A percentile compares a stretch with the other conserved stretches of the same genome.
These are phyloP conservation scores for Platycercus adscitus DNA, from an alignment of 2,113 vertebrate genomes.

Conservation along the genomic window DNA sequence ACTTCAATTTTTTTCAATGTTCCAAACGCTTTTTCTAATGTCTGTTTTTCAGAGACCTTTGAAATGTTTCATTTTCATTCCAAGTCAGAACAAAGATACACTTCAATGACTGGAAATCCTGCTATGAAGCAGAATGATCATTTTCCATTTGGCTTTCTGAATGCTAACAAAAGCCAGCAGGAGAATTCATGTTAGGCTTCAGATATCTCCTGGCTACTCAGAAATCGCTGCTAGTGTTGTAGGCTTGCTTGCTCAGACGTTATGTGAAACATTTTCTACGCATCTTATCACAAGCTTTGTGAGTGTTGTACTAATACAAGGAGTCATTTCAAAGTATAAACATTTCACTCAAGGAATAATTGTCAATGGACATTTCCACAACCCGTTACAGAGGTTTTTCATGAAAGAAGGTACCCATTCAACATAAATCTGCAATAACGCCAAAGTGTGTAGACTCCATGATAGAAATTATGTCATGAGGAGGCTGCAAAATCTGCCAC, in stretches of 20 bases:
- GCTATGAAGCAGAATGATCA: conserved; percentile 57
- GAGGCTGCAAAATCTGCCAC: not conserved
- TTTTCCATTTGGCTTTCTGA: conserved; percentile 64
- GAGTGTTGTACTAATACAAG: conserved; percentile 13
- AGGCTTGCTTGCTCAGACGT: conserved; percentile 26
- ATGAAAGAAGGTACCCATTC: not conserved
- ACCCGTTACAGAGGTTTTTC: not conserved
- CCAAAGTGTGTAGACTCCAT: not conserved
- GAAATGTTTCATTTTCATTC: conserved; percentile 59
- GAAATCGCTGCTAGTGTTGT: not conserved
- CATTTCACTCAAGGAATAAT: conserved; percentile 25
- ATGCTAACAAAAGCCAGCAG: conserved; percentile 60
- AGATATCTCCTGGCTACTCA: conserved; percentile 49
- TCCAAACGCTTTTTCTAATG: conserved; percentile 39
- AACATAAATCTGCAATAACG: conserved; percentile 1
- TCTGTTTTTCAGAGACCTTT: conserved; percentile 13
- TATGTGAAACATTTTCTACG: conserved; percentile 17
- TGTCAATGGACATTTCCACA: conserved; percentile 19
- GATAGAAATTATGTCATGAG: conserved; percentile 5
- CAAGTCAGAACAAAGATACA: conserved; percentile 62
- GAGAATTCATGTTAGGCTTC: conserved; percentile 52
- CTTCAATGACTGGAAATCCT: conserved; percentile 63
- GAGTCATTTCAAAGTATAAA: conserved; percentile 51
- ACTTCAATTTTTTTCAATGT: not conserved
- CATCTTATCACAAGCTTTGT: conserved; percentile 35